These are phyloP conservation scores for Sceloporus undulatus DNA, from an alignment of 2,113 vertebrate genomes.

Conservation along the genomic window DNA sequence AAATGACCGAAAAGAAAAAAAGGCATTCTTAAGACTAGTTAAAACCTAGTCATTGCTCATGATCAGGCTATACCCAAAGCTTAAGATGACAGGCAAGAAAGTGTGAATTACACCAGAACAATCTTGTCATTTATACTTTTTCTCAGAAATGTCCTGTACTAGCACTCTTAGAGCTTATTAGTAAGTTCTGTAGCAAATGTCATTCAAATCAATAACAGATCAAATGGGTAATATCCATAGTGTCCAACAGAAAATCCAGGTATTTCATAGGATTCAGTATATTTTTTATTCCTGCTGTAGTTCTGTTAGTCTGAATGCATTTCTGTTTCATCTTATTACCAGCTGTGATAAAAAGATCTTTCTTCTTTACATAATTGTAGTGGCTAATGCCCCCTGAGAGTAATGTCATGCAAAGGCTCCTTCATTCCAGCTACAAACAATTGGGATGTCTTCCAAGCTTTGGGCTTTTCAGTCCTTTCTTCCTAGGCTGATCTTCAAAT, in stretches of 20 bases:
- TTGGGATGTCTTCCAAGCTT: not conserved
- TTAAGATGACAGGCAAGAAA: not conserved
- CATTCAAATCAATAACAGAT: not conserved
- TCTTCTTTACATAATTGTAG: not conserved
- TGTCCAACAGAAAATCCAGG: not conserved
- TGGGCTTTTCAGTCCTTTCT: not conserved
- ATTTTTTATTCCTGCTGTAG: not conserved
- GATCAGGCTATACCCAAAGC: conserved; percentile 14
- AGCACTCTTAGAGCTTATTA: not conserved
- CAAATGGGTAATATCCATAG: not conserved
- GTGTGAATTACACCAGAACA: conserved; percentile 9
- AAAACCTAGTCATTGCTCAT: conserved; percentile 10
- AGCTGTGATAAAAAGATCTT: not conserved
- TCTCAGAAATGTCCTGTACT: not conserved
- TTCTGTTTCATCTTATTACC: not conserved
- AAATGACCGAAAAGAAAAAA: not conserved
- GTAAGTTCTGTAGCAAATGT: not conserved
- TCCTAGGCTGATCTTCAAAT: not conserved
- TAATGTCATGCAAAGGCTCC: not conserved
- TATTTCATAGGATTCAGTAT: not conserved
- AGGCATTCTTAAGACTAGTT: not conserved
- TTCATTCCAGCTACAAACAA: not conserved
- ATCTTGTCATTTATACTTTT: conserved; percentile 8
- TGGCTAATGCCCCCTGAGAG: not conserved
- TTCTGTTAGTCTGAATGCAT: not conserved